These are phyloP conservation scores for Fragariocoptes setiger DNA, from an alignment of 1,140 invertebrate species.

Conservation along the genomic window DNA sequence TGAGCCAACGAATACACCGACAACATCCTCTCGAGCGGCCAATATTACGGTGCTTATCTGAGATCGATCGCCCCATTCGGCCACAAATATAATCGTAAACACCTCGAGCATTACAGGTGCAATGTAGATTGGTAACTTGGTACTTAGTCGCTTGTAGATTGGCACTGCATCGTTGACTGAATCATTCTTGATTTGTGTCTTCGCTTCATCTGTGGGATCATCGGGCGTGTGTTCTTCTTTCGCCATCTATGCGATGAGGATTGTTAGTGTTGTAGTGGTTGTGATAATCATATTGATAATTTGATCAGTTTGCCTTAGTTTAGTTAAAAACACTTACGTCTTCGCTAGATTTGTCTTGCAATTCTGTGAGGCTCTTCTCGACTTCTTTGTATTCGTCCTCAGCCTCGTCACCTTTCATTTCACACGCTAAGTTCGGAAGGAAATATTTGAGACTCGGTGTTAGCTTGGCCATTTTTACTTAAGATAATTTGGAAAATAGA, in stretches of 20 bases:
- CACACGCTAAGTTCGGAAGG: too few species aligned
- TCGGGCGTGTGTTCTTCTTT: slow-evolving; percentile 7
- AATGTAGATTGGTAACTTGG: slow-evolving; percentile 10
- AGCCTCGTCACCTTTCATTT: slow-evolving; percentile 71
- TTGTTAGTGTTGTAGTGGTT: too few species aligned
- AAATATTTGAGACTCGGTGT: too few species aligned
- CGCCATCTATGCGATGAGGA: too few species aligned
- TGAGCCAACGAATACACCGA: slow-evolving; percentile 44
- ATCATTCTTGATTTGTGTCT: slow-evolving; percentile 19
- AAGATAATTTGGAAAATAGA: too few species aligned
- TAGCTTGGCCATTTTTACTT: too few species aligned
- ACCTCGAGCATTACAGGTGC: slow-evolving; percentile 18
- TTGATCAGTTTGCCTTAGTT: too few species aligned
- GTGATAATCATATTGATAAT: too few species aligned
- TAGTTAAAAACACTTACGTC: neutral
- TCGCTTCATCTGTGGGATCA: too few species aligned
- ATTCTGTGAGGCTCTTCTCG: slow-evolving; percentile 58
- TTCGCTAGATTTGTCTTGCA: slow-evolving; percentile 22
- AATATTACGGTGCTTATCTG: slow-evolving; percentile 85
- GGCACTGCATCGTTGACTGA: slow-evolving; percentile 1
- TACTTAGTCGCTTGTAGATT: slow-evolving; percentile 4
- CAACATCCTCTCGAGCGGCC: slow-evolving; percentile 18
- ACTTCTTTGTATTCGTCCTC: slow-evolving; percentile 93
- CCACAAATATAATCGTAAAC: slow-evolving; percentile 78
- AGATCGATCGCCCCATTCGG: slow-evolving; percentile 92